Percentiles rank a stretch among this genome's conserved stretches.
Conservation (phyloP, 2,113 vertebrate genomes). For the Chrysemys picta region DNA sequence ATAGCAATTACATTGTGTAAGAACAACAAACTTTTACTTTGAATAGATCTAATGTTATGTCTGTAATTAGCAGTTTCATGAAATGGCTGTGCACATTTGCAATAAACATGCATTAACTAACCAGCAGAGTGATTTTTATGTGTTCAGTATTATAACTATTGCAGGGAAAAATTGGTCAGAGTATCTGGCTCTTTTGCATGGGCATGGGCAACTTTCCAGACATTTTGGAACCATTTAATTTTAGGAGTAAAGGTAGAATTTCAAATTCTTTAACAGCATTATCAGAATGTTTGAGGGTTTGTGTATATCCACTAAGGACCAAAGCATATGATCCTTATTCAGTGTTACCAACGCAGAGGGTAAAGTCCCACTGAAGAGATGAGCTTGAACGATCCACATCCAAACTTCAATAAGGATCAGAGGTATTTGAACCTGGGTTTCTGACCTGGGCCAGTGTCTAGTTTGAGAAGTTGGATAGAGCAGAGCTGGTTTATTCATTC, state of each 20-base stretch:
- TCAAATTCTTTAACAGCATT: neutral
- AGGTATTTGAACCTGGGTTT: neutral
- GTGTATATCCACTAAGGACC: neutral
- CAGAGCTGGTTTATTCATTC: neutral
- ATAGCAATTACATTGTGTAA: neutral
- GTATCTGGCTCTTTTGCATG: neutral
- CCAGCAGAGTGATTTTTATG: neutral
- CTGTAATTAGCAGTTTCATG: constrained; percentile 15
- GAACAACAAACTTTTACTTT: neutral
- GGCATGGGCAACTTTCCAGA: neutral
- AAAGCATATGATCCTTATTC: neutral
- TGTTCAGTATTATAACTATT: neutral
- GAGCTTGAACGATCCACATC: neutral
- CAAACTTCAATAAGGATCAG: neutral
- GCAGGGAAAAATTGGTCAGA: neutral
- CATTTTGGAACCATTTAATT: neutral
- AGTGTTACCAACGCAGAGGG: neutral
- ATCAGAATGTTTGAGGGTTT: neutral
- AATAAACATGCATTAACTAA: neutral
- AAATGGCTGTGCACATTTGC: neutral
- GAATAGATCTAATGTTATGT: neutral
- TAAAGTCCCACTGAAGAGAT: neutral
- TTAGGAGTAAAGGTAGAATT: neutral
- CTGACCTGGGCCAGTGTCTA: neutral
- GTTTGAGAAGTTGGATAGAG: neutral